phyloP scores from a whole-genome alignment of 2,113 vertebrate genomes.

The Larimichthys crocea region DNA sequence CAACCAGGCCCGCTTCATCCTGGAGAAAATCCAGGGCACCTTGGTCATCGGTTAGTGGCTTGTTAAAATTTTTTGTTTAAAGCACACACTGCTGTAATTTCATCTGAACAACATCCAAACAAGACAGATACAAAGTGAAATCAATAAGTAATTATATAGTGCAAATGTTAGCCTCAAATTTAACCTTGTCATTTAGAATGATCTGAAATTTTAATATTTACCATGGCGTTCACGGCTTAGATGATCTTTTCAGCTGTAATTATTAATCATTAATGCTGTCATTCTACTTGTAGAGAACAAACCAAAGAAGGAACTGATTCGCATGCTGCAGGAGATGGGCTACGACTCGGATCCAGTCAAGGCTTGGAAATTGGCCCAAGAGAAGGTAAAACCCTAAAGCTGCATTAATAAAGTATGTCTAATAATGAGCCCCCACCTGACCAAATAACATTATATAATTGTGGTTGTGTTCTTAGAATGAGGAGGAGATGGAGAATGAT shows the following conservation, averaged over 20 bases:
- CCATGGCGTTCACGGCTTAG: too few relatives aligned
- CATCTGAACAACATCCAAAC: neutral
- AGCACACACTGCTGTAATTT: neutral
- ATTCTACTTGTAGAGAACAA: conserved; percentile 91
- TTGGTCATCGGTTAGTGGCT: conserved; percentile 91
- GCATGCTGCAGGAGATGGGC: conserved; percentile 91
- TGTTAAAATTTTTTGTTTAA: neutral
- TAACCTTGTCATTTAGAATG: too few relatives aligned
- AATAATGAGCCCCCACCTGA: neutral
- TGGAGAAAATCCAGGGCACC: conserved; percentile 96
- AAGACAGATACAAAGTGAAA: neutral
- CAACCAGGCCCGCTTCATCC: conserved; percentile 98
- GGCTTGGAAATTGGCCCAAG: conserved; percentile 92
- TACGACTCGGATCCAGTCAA: conserved; percentile 97
- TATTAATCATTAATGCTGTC: neutral
- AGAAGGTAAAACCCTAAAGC: conserved; percentile 86
- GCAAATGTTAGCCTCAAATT: too few relatives aligned
- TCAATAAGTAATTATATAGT: too few relatives aligned
- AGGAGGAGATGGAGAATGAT: conserved; percentile 42
- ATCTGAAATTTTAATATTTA: too few relatives aligned
- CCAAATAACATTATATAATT: neutral
- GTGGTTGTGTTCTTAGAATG: conserved; percentile 39
- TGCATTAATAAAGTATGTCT: neutral
- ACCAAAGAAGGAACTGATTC: conserved; percentile 96
- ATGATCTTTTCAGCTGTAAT: too few relatives aligned